Percentiles rank a stretch among this genome's conserved stretches.
phyloP scores from a whole-genome alignment of 1,140 invertebrate species.

The Epicauta chinensis region DNA sequence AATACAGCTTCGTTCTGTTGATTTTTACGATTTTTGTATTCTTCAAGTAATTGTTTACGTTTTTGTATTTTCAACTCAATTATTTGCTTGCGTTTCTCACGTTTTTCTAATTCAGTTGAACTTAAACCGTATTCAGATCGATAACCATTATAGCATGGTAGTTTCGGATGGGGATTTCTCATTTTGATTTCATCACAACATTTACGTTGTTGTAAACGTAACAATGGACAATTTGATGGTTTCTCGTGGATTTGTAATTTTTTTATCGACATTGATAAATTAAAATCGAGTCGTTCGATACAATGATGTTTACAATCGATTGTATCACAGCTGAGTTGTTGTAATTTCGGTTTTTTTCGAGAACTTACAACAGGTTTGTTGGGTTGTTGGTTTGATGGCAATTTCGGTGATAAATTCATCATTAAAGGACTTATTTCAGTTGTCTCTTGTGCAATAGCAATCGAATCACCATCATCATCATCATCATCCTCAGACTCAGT shows the following conservation, averaged over 20 bases:
- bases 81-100: slow-evolving; percentile 27
- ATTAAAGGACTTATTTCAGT: not conserved
- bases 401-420: not conserved
- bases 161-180: slow-evolving; percentile 22
- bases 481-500: slow-evolving; percentile 6
- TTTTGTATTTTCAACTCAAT: slow-evolving; percentile 29
- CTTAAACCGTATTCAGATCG: slow-evolving; percentile 40
- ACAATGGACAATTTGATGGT: slow-evolving; percentile 28
- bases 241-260: slow-evolving; percentile 35
- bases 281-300: slow-evolving; percentile 35
- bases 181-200: slow-evolving; percentile 35
- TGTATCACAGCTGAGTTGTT: not conserved
- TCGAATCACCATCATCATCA: not conserved
- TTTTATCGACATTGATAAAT: slow-evolving; percentile 33
- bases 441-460: not conserved
- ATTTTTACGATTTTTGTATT: slow-evolving; percentile 32
- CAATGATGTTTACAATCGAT: slow-evolving; percentile 40
- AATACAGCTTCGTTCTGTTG: slow-evolving; percentile 41
- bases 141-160: slow-evolving; percentile 37
- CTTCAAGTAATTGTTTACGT: slow-evolving; percentile 30
- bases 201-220: slow-evolving; percentile 34
- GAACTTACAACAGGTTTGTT: not conserved
- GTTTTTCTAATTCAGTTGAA: slow-evolving; percentile 30
- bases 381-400: not conserved
- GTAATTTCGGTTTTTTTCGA: not conserved